Evolutionary conservation across 2,797 vertebrate species (phyloP), one percentile per base, ranked within the genome.

Genomic region (Botia kubotai): DNA sequence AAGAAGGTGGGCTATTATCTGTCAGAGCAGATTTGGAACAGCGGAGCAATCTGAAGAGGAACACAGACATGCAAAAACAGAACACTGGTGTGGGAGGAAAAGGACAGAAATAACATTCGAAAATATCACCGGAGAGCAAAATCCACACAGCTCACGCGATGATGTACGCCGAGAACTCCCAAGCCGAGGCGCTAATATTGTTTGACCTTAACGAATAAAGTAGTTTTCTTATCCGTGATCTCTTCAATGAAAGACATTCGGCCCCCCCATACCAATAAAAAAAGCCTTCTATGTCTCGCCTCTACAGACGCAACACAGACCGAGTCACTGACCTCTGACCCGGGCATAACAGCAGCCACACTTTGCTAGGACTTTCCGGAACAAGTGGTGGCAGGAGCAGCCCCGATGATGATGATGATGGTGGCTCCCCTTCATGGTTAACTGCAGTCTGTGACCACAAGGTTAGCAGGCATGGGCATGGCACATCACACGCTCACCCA

Each of bases 321-420:
- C 62, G 55, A 86, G 79, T 55, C 91, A 97, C 96, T 96, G 92
- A 97, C 96, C 96, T 96, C 95, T 96, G 93, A 96, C 96, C 91
- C 93, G 92, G 89, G 93, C 92, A 94, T 95, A 96, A 91, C 96
- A 97, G 93, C 96, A 97, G 92, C 95, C 95, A 89, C 96, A 97
- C 95, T 98, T 97, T 87, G 93, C 94, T 92, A 97, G 93, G 91
- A 98, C 95, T 95, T 98, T 98, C 87, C 96, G 94, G 92, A 97
- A 97, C 92, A 97, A 95, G 92, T 95, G 95, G 90, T 96, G 96
- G 95, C 96, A 97, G 91, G 95, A 95, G 87, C 96, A 97, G 91
- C 96, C 95, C 88, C 95, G 90, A 89, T 94, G 93, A 70, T 91
- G 90, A 83, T 43, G 90, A 89, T 94, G 93, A 69, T 91, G 90